Evolutionary conservation across 2,888 invertebrate genomes (phyloP), one percentile per base, ranked within the genome.

Genomic region (Globia sparganii): DNA sequence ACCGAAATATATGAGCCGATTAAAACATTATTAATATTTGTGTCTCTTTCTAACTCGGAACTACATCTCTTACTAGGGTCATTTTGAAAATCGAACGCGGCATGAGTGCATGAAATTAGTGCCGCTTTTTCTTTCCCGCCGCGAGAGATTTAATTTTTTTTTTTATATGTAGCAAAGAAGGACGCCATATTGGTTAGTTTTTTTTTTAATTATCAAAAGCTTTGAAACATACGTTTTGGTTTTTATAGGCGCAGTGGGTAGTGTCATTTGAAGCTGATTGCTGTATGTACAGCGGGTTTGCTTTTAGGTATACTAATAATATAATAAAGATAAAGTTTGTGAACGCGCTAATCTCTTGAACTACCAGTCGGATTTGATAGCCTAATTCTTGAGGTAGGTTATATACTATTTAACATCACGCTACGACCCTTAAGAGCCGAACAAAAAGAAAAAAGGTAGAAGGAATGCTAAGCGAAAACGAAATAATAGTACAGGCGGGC

Each of bases 61-160:
- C 4, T 21, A 53, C 62, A 43, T 94, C 93, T 76, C 91, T 59
- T 72, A 91, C 89, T 85, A 83, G 86, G 91, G 92, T 94, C 94
- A 93, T 95, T 95, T 95, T 91, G 92, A 93, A 95, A 95, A 95
- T 93, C 93, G 94, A 94, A 93, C 94, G 91, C 93, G 91, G 92
- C 94, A 80, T 94, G 94, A 94, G 93, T 93, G 94, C 95, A 94
- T 93, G 94, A 94, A 96, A 96, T 96, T 95, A 95, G 95, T 94
- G 89, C 91, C 93, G 94, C 95, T 95, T 95, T 95, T 95, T 95
- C 94, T 94, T 95, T 95, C 95, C 94, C 92, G 92, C 95, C 94
- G 94, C 92, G 86, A 66, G 76, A 72, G 93, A 94, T 96, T 96
- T 95, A 93, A 66, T 84, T 92, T 89, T 91, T 89, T 91, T 83